A percentile compares a stretch with the other conserved stretches of the same genome.
phyloP scores from a whole-genome alignment of 1,140 invertebrate species.

The Pinna nobilis region DNA sequence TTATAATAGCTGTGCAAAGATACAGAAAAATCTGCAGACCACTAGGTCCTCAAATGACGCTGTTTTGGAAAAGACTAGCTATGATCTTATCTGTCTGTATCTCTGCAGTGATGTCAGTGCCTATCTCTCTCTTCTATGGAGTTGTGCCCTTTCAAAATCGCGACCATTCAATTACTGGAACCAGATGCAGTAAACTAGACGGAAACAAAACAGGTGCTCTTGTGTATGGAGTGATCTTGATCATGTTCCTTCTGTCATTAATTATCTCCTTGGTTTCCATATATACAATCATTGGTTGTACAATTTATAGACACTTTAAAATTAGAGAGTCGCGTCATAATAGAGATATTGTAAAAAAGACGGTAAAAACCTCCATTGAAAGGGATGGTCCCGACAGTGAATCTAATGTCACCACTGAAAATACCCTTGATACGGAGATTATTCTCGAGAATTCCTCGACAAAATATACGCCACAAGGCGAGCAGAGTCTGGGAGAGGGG shows the following conservation, averaged over 20 bases:
- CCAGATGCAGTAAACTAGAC: not conserved
- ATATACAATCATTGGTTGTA: slow-evolving; percentile 15
- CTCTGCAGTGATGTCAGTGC: slow-evolving; percentile 3
- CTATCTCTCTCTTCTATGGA: slow-evolving; percentile 14
- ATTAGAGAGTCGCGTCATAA: not conserved
- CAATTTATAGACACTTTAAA: not conserved
- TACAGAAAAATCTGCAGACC: slow-evolving; percentile 29
- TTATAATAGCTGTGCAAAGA: slow-evolving; percentile 25
- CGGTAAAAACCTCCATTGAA: not conserved
- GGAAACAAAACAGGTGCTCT: not conserved
- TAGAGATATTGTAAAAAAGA: not conserved
- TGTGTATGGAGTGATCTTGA: not conserved
- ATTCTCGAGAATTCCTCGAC: not conserved
- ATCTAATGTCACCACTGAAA: not conserved
- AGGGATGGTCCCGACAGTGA: not conserved
- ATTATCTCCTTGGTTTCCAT: not conserved
- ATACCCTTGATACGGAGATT: not conserved
- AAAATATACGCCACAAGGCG: not conserved
- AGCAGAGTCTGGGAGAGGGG: not conserved
- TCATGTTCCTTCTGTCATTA: not conserved
- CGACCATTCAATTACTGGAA: not conserved
- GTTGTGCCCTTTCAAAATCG: not conserved
- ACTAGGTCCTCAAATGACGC: slow-evolving; percentile 31
- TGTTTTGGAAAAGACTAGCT: not conserved
- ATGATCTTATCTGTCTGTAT: slow-evolving; percentile 7